phyloP scores from a whole-genome alignment of 2,797 vertebrate species.

The Anableps anableps region DNA sequence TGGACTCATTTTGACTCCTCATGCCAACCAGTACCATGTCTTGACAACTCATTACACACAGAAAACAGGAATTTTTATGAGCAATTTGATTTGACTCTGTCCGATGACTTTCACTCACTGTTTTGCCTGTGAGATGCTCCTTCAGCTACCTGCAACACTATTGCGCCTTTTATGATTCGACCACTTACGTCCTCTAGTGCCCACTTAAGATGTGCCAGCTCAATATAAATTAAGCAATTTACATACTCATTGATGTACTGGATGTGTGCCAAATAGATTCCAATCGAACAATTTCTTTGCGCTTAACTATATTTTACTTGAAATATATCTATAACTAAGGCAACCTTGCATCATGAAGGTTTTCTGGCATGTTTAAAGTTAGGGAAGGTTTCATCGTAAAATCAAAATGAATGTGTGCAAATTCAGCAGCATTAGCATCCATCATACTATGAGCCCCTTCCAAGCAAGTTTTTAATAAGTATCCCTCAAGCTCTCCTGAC shows the following conservation, averaged over 20 bases:
- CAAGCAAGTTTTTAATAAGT: slow-evolving; percentile 61
- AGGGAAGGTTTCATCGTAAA: slow-evolving; percentile 1
- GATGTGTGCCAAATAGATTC: background rate
- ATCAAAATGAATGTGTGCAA: slow-evolving; percentile 19
- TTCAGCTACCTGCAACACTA: no score
- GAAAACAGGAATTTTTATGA: background rate
- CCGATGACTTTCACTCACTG: background rate
- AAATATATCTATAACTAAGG: background rate
- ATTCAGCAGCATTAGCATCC: slow-evolving; percentile 40
- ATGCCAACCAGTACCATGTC: background rate
- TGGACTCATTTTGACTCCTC: background rate
- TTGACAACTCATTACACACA: background rate
- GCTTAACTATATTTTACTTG: background rate
- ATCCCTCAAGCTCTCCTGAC: slow-evolving; percentile 77
- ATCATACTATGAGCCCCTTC: slow-evolving; percentile 26
- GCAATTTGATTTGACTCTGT: background rate
- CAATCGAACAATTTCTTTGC: background rate
- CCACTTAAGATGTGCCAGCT: background rate
- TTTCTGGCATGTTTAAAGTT: slow-evolving; percentile 10
- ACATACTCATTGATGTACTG: background rate
- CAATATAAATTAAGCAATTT: background rate
- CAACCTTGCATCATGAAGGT: background rate
- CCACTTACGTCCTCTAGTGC: background rate
- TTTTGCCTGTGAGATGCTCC: background rate
- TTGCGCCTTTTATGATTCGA: no score